Percentiles rank a stretch among this genome's conserved stretches.
Conservation (phyloP, 2,113 vertebrate species). For the Dendropsophus ebraccatus region DNA sequence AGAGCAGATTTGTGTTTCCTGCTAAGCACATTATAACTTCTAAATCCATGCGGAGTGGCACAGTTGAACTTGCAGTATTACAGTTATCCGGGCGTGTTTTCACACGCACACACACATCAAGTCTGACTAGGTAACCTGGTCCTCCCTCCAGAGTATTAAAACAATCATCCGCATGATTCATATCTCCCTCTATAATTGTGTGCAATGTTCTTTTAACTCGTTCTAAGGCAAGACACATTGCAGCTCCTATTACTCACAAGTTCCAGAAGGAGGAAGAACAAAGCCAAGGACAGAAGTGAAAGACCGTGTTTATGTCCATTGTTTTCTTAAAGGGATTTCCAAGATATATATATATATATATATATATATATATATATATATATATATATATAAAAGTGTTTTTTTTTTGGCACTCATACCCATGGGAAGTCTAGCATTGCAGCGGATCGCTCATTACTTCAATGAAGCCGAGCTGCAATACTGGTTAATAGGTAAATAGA, state of each 20-base stretch:
- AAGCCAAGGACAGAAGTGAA: not conserved
- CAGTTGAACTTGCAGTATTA: constrained; percentile 17
- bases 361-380: no score
- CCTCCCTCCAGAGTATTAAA: constrained; percentile 16
- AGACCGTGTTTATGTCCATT: not conserved
- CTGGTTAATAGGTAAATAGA: no score
- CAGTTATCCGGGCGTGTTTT: constrained; percentile 51
- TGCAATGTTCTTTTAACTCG: constrained; percentile 23
- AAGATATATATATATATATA: no score
- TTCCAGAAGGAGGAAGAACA: not conserved
- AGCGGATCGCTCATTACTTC: not conserved
- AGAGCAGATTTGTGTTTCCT: not conserved
- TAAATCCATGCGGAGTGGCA: constrained; percentile 26
- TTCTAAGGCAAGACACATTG: not conserved
- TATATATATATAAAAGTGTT: no score
- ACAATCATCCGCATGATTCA: constrained; percentile 41
- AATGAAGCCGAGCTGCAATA: not conserved
- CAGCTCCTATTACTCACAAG: not conserved
- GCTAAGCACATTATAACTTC: constrained; percentile 22
- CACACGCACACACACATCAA: constrained; percentile 52
- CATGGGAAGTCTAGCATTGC: not conserved
- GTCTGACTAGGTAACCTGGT: constrained; percentile 43
- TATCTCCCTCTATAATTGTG: constrained; percentile 24
- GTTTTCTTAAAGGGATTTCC: not conserved
- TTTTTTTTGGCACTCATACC: no score